These are phyloP conservation scores for Chrysogorgia sp. DNA, from an alignment of 92 coral and sea anemone species.

Conservation along the genomic window DNA sequence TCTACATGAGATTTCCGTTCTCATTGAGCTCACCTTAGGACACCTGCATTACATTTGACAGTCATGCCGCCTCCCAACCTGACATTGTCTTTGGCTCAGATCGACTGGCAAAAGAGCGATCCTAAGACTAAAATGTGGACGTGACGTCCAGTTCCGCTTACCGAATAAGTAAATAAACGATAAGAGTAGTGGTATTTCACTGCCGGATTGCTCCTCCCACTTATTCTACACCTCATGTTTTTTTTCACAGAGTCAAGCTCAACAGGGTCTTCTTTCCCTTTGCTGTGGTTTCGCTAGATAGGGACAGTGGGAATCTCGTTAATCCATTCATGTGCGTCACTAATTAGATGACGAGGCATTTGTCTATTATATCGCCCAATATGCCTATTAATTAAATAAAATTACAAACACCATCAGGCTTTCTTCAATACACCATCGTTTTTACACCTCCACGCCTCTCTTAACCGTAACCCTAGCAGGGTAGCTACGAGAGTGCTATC, in stretches of 20 bases:
- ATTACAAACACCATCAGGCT: not conserved
- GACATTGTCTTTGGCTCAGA: conserved; percentile 67
- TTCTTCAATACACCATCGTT: not conserved
- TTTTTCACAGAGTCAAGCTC: conserved; percentile 47
- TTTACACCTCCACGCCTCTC: too few relatives aligned
- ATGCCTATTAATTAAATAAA: not conserved
- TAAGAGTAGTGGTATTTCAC: conserved; percentile 64
- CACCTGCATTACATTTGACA: conserved; percentile 70
- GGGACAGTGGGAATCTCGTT: conserved; percentile 24
- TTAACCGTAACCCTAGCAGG: too few relatives aligned
- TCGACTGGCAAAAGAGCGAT: conserved; percentile 52
- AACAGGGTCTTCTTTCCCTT: conserved; percentile 13
- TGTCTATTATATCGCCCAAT: conserved; percentile 1
- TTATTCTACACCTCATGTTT: conserved; percentile 59
- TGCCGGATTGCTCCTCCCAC: conserved; percentile 55
- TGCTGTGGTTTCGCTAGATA: conserved; percentile 36
- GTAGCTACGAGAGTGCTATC: too few relatives aligned
- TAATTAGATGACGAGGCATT: conserved; percentile 36
- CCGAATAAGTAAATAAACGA: conserved; percentile 41
- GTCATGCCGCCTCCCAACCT: conserved; percentile 72
- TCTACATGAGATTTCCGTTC: conserved; percentile 65
- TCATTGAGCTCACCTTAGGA: conserved; percentile 66
- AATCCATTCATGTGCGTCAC: conserved; percentile 32
- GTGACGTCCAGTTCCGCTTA: conserved; percentile 46
- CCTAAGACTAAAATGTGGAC: conserved; percentile 48